Conservation (phyloP, 2,888 invertebrate species). For the Hemithea aestivaria region DNA sequence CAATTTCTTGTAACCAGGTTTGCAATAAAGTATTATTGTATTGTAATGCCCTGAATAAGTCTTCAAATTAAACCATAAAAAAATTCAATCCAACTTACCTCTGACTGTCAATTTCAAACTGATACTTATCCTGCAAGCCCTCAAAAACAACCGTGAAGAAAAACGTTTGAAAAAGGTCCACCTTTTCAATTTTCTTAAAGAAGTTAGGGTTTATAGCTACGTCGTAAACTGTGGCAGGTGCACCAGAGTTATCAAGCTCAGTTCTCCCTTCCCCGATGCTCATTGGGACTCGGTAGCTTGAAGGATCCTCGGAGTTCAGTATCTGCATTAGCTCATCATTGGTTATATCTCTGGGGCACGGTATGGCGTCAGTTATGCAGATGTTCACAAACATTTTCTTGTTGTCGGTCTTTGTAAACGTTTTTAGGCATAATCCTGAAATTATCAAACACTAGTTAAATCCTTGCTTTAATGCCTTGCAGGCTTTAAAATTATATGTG, state of each 20-base stretch:
- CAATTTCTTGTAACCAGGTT: no score
- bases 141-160: conserved; percentile 89
- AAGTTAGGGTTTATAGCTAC: conserved; percentile 90
- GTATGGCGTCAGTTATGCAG: conserved; percentile 88
- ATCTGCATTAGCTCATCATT: conserved; percentile 85
- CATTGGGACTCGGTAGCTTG: conserved; percentile 90
- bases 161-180: conserved; percentile 86
- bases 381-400: conserved; percentile 92
- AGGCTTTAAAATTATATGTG: no score
- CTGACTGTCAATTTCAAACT: conserved; percentile 83
- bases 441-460: conserved; percentile 16
- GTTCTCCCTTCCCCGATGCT: conserved; percentile 90
- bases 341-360: conserved; percentile 84
- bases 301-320: conserved; percentile 83
- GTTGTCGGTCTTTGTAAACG: conserved; percentile 80
- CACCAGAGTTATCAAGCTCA: conserved; percentile 88
- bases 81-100: no score
- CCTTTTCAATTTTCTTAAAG: conserved; percentile 85
- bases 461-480: no score
- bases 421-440: conserved; percentile 89
- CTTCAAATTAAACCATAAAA: no score
- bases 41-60: no score
- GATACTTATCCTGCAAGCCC: conserved; percentile 86
- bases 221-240: conserved; percentile 87
- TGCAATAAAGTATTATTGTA: no score